Base-by-base conservation (phyloP, 2,888 invertebrate genomes). In the Plebejus argus region DNA sequence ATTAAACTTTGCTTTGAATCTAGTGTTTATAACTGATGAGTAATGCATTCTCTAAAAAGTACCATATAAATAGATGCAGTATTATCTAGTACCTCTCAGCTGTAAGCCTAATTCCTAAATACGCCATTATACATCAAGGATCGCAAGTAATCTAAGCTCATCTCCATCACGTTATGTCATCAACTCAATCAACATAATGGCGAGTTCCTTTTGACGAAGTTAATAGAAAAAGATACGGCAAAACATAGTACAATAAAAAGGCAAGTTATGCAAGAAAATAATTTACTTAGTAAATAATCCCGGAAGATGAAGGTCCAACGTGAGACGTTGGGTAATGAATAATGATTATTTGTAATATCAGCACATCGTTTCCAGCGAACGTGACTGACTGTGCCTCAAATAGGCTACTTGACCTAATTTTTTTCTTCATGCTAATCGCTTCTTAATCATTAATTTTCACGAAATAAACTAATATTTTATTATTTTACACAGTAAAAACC, bases 261-360 rank as follows among this genome's bases (percentile, higher is more conserved):
- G 15, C 53, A 71, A 45, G 71, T 72, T 77, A 58, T 28, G 56
- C 58, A 77, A 77, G 71, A 28, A 58, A 58, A 35, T 72, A 77
- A 77, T 72, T 72, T 72, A 71, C 77, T 71, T 72, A 70, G 71
- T 70, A 61, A 45, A 61, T 72, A 72, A 58, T 35, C 45, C 58
- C 72, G 77, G 72, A 77, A 77, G 56, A 58, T 53, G 53, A 49
- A 18, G 28, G 53, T 8, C 23, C 39, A 53, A 53, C 72, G 72
- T 72, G 58, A 70, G 56, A 35, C 56, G 20, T 77, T 77, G 71
- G 23, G 77, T 23, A 77, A 77, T 56, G 23, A 58, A 72, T 23
- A 77, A 77, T 56, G 23, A 58, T 77, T 77, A 45, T 77, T 79
- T 78, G 80, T 79, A 78, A 76, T 79, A 79, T 77, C 78, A 61